Conservation (phyloP, 2,888 invertebrate species). For the Pimpla rufipes region DNA sequence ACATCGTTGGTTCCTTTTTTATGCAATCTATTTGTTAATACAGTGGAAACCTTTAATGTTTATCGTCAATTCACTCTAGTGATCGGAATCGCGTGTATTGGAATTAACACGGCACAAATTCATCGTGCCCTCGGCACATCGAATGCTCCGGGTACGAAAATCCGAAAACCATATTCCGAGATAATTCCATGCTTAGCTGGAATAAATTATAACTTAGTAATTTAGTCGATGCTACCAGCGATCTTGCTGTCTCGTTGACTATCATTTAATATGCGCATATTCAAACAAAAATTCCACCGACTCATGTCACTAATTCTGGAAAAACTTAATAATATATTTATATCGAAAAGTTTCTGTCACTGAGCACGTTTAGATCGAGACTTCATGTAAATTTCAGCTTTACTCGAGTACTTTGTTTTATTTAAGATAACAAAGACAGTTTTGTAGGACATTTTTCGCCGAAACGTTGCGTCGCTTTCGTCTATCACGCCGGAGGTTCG, state of each 20-base stretch:
- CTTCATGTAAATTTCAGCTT: too few species aligned
- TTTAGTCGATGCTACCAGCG: too few species aligned
- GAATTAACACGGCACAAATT: constrained; percentile 11
- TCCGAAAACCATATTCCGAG: background rate
- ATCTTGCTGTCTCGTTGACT: too few species aligned
- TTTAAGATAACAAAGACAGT: too few species aligned
- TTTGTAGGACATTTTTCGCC: too few species aligned
- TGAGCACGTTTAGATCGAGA: background rate
- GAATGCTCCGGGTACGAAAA: background rate
- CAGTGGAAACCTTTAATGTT: too few species aligned
- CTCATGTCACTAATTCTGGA: background rate
- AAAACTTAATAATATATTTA: background rate
- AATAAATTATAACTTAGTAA: background rate
- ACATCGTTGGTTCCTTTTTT: too few species aligned
- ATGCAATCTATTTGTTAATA: too few species aligned
- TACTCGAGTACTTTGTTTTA: too few species aligned
- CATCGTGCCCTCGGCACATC: background rate
- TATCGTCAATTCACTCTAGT: background rate
- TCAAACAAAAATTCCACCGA: background rate
- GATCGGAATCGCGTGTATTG: background rate
- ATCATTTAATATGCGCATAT: too few species aligned
- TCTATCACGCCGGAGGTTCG: too few species aligned
- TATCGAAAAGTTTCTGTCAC: background rate
- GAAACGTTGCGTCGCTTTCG: too few species aligned
- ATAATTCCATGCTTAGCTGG: background rate